Evolutionary conservation across 2,888 invertebrate genomes (phyloP).

Genomic region (Epirrhoe tristata): DNA sequence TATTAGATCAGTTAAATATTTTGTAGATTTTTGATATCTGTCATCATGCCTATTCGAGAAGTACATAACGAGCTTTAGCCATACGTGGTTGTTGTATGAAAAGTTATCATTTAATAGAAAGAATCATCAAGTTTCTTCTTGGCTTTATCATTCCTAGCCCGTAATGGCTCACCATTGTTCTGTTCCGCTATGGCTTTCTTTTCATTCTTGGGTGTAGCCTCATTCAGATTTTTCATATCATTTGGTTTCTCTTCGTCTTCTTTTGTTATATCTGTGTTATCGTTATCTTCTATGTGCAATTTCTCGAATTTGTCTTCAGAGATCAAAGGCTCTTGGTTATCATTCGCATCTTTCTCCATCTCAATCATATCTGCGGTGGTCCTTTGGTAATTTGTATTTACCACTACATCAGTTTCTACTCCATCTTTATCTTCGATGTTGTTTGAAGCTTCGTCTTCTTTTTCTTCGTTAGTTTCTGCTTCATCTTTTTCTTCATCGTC

Average conservation of each 20-base stretch:
- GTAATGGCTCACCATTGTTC: not conserved
- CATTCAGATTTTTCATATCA: conserved; percentile 8
- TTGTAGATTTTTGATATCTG: no score
- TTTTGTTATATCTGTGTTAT: conserved; percentile 46
- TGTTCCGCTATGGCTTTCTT: not conserved
- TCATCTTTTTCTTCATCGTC: not conserved
- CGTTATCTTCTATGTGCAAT: conserved; percentile 15
- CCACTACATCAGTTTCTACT: not conserved
- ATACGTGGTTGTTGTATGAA: not conserved
- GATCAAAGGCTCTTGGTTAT: not conserved
- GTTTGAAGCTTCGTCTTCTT: not conserved
- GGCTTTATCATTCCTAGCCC: conserved; percentile 44
- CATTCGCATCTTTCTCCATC: not conserved
- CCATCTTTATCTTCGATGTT: not conserved
- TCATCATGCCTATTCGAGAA: no score
- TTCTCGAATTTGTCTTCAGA: conserved; percentile 8
- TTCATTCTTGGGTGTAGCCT: conserved; percentile 15
- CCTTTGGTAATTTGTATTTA: not conserved
- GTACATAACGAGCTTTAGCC: no score
- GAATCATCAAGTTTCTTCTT: conserved; percentile 54
- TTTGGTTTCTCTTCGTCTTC: conserved; percentile 53
- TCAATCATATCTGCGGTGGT: not conserved
- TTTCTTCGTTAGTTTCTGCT: not conserved
- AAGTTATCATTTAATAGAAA: not conserved
- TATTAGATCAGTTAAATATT: no score